Base-by-base conservation (phyloP, 2,888 invertebrate genomes). In the Cerastis leucographa region DNA sequence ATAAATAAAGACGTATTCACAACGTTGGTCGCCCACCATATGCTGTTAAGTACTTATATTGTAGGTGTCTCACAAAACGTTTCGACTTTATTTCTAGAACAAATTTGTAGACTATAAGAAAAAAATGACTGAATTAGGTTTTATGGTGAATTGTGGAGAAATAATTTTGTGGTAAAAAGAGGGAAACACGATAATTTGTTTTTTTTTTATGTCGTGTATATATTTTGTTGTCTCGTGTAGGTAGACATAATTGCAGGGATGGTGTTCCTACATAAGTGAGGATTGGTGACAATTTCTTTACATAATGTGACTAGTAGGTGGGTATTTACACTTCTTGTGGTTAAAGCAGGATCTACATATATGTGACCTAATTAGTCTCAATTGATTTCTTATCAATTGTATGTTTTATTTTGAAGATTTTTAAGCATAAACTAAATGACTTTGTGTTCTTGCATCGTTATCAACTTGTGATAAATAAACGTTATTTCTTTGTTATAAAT, bases 1-100 rank as follows among this genome's bases (percentile, higher is more conserved):
- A 91, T 95, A 95, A 95, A 95, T 96, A 96, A 94, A 94, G 94
- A 84, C 87, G 91, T 91, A 90, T 92, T 91, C 91, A 92, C 91
- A 90, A 89, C 91, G 88, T 83, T 87, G 87, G 88, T 84, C 86
- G 88, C 84, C 87, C 75, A 84, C 93, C 95, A 95, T 92, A 95
- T 95, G 95, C 87, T 87, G 89, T 86, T 77, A 71, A 85, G 71
- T 85, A 35, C 35, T 35, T 35, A 85, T 82, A 86, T 77, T 85
- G 72, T 78, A 83, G 81, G 67, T 83, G 78, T 74, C 71, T 73
- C 74, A 75, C 69, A 77, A 84, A 83, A 56, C 71, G 66, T 67
- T 80, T 80, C 70, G 56, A 46, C 46, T 68, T 82, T 78, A 75
- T 66, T 84, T 67, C 46, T 85, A 82, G 74, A 78, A 76, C 49